phyloP scores from a whole-genome alignment of 2,888 invertebrate genomes.

The Acronicta alni region DNA sequence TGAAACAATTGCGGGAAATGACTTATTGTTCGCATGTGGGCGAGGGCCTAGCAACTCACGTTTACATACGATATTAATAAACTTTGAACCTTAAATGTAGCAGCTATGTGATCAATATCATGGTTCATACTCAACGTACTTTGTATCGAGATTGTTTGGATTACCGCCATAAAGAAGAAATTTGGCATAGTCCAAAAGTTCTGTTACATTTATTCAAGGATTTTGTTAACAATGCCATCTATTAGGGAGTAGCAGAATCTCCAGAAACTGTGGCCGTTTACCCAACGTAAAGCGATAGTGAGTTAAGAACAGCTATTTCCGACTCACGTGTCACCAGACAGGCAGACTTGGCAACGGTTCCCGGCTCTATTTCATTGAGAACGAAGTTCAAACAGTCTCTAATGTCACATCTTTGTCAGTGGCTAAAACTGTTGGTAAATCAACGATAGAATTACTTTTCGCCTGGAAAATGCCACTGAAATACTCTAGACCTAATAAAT shows the following conservation, averaged over 20 bases:
- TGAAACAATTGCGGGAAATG: slow-evolving; percentile 32
- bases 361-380: slow-evolving; percentile 73
- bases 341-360: slow-evolving; percentile 80
- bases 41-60: slow-evolving; percentile 27
- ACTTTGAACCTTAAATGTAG: slow-evolving; percentile 18
- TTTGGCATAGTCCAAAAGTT: not conserved
- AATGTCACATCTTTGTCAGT: slow-evolving; percentile 63
- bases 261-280: slow-evolving; percentile 52
- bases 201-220: slow-evolving; percentile 6
- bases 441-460: slow-evolving; percentile 7
- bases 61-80: slow-evolving; percentile 13
- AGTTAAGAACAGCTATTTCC: slow-evolving; percentile 74
- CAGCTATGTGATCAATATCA: slow-evolving; percentile 11
- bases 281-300: slow-evolving; percentile 60
- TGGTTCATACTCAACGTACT: not conserved
- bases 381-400: slow-evolving; percentile 77
- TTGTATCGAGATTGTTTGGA: slow-evolving; percentile 26
- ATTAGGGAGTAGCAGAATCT: slow-evolving; percentile 70
- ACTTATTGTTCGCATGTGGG: slow-evolving; percentile 16
- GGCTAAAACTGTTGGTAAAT: slow-evolving; percentile 42
- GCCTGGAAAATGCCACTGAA: slow-evolving; percentile 18
- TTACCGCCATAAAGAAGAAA: slow-evolving; percentile 28
- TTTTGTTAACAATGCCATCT: slow-evolving; percentile 73
- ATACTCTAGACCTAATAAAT: slow-evolving; percentile 5
- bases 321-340: slow-evolving; percentile 74